Evolutionary conservation across 2,888 invertebrate species (phyloP).

Genomic region (Bombylius major): DNA sequence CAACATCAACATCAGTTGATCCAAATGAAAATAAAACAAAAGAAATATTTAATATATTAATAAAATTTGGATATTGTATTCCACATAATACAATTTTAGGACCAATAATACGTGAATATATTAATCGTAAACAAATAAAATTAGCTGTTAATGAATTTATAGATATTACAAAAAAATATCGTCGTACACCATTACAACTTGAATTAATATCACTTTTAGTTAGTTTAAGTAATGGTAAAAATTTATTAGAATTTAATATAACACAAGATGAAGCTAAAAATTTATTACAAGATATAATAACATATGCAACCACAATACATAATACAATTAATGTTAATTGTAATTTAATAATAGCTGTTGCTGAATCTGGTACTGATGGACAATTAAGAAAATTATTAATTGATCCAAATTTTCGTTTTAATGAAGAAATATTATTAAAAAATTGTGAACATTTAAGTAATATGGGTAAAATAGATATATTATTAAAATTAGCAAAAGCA

Average conservation of each 20-base stretch:
- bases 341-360: slow-evolving; percentile 36
- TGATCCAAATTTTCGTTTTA: slow-evolving; percentile 42
- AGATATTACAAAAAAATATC: slow-evolving; percentile 39
- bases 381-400: slow-evolving; percentile 37
- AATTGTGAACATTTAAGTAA: slow-evolving; percentile 39
- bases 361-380: slow-evolving; percentile 37
- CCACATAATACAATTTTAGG: slow-evolving; percentile 46
- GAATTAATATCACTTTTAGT: slow-evolving; percentile 42
- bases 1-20: slow-evolving; percentile 23
- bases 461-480: slow-evolving; percentile 25
- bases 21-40: slow-evolving; percentile 29
- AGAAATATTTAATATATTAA: slow-evolving; percentile 42
- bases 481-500: slow-evolving; percentile 29
- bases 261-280: slow-evolving; percentile 26
- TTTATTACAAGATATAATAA: slow-evolving; percentile 30
- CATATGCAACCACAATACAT: slow-evolving; percentile 32
- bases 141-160: slow-evolving; percentile 44
- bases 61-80: slow-evolving; percentile 42
- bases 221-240: slow-evolving; percentile 24
- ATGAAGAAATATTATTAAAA: slow-evolving; percentile 40
- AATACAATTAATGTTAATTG: slow-evolving; percentile 34
- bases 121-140: slow-evolving; percentile 40
- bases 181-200: slow-evolving; percentile 51
- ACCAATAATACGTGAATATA: slow-evolving; percentile 46
- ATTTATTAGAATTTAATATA: slow-evolving; percentile 16